These are phyloP conservation scores for Malurus elegans DNA, from an alignment of 2,113 vertebrate genomes.

Conservation along the genomic window DNA sequence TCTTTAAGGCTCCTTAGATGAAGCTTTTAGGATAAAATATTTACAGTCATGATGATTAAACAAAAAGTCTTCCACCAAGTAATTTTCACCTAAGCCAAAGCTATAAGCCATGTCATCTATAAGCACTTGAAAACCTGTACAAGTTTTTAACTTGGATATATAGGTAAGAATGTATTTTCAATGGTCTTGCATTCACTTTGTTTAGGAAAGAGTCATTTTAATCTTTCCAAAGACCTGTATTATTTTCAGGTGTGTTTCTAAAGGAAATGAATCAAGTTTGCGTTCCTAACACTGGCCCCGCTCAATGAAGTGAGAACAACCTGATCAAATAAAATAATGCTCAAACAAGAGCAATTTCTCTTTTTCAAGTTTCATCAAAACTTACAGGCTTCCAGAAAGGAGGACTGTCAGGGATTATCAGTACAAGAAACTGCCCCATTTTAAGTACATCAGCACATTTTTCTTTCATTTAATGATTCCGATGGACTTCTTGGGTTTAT, in stretches of 20 bases:
- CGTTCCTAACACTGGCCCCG: not conserved
- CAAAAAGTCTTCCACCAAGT: not conserved
- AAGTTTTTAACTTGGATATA: not conserved
- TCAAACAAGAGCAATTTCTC: not conserved
- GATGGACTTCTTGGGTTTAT: not conserved
- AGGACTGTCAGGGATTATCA: not conserved
- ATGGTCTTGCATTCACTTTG: not conserved
- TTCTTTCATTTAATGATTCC: not conserved
- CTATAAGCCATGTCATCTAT: not conserved
- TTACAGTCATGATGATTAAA: fast-evolving
- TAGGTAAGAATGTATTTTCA: not conserved
- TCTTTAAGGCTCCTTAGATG: not conserved
- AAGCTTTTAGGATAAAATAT: not conserved
- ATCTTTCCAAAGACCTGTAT: not conserved
- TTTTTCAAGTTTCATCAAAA: not conserved
- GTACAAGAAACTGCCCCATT: not conserved
- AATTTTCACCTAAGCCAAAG: not conserved
- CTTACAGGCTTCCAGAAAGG: not conserved
- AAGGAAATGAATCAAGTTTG: not conserved
- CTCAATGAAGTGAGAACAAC: not conserved
- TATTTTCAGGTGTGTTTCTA: not conserved
- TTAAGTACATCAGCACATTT: fast-evolving
- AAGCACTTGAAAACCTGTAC: not conserved
- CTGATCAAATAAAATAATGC: not conserved
- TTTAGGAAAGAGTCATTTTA: not conserved